Conservation (phyloP, 2,888 invertebrate species). For the Willowsia nigromaculata region DNA sequence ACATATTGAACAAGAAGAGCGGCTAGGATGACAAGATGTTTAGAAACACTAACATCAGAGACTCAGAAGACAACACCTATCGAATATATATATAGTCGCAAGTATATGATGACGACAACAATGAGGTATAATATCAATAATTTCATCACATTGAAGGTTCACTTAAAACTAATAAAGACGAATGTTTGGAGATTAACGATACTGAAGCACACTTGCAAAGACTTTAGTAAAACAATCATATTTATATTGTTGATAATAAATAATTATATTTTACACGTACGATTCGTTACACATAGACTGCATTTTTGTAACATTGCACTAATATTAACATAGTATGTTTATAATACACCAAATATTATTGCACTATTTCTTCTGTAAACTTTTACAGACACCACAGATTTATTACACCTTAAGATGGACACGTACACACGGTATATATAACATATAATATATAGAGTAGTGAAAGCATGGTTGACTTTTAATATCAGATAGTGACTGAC, state of each 20-base stretch:
- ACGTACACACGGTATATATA: background rate
- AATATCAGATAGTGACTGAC: background rate
- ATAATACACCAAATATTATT: background rate
- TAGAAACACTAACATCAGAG: background rate
- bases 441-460: background rate
- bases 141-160: conserved; percentile 67
- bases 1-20: conserved; percentile 3
- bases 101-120: conserved; percentile 21
- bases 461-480: conserved; percentile 23
- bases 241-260: too few species aligned
- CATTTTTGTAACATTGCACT: background rate
- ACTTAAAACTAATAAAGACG: conserved; percentile 54
- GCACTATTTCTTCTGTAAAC: conserved; percentile 17
- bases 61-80: background rate
- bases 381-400: conserved; percentile 1
- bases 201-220: background rate
- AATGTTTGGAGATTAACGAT: background rate
- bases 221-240: too few species aligned
- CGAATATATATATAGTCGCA: background rate
- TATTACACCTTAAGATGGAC: background rate
- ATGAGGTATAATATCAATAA: conserved; percentile 68
- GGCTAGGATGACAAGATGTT: background rate
- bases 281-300: background rate
- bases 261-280: too few species aligned
- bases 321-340: background rate